A percentile compares a stretch with the other conserved stretches of the same genome.
phyloP scores from a whole-genome alignment of 2,113 vertebrate species.

The Oncorhynchus nerka region DNA sequence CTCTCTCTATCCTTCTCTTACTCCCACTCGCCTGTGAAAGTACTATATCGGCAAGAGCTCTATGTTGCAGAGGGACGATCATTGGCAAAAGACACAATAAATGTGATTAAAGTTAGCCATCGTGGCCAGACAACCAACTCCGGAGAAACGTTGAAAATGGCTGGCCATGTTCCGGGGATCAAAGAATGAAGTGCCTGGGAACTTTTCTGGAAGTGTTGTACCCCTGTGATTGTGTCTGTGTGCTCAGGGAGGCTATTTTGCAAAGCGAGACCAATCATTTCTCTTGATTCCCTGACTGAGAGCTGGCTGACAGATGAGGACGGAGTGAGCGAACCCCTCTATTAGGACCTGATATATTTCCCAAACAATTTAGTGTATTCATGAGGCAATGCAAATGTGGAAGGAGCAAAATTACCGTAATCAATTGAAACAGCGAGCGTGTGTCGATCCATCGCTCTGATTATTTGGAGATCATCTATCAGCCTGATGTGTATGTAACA shows the following conservation, averaged over 20 bases:
- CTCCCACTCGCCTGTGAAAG: constrained; percentile 46
- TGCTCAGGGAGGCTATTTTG: constrained; percentile 56
- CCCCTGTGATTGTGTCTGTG: constrained; percentile 72
- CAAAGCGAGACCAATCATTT: constrained; percentile 91
- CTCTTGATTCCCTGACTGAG: constrained; percentile 87
- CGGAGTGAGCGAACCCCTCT: constrained; percentile 87
- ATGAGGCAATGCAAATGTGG: constrained; percentile 97
- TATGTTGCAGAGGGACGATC: constrained; percentile 48
- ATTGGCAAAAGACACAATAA: constrained; percentile 47
- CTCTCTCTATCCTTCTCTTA: constrained; percentile 44
- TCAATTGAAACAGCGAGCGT: constrained; percentile 90
- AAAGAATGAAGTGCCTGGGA: constrained; percentile 82
- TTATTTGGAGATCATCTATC: constrained; percentile 80
- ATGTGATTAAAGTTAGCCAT: constrained; percentile 58
- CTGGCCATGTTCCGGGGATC: constrained; percentile 70
- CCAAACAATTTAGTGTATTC: constrained; percentile 97
- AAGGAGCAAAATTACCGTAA: constrained; percentile 96
- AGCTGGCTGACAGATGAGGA: constrained; percentile 88
- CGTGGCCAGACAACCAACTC: constrained; percentile 36
- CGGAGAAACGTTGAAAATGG: constrained; percentile 75
- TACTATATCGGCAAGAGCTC: constrained; percentile 48
- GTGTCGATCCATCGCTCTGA: constrained; percentile 83
- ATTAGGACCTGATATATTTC: constrained; percentile 97
- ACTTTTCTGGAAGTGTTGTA: constrained; percentile 82
- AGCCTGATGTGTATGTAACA: constrained; percentile 81